phyloP scores from a whole-genome alignment of 2,113 vertebrate species.

The Thryonomys swinderianus region DNA sequence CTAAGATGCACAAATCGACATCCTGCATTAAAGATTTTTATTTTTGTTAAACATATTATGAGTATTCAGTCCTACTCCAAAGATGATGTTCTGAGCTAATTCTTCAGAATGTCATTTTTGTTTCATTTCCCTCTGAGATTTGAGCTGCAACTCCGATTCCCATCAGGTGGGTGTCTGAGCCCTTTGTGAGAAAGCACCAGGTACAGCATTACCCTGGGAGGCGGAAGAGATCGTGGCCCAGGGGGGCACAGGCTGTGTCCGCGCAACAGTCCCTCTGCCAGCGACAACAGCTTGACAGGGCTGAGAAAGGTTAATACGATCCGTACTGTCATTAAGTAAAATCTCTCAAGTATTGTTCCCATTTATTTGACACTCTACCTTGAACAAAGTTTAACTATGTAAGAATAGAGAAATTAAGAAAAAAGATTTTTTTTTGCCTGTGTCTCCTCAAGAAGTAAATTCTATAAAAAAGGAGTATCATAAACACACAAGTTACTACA shows the following conservation, averaged over 20 bases:
- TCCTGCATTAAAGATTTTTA: conserved; percentile 33
- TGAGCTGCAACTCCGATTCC: not conserved
- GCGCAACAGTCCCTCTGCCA: conserved; percentile 1
- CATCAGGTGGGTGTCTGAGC: not conserved
- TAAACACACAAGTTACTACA: conserved; percentile 1
- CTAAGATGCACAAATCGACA: conserved; percentile 39
- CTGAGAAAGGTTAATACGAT: conserved; percentile 50
- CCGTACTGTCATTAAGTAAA: not conserved
- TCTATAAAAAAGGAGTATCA: not conserved
- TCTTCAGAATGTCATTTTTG: conserved; percentile 50
- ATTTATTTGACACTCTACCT: conserved; percentile 19
- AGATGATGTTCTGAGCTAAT: conserved; percentile 13
- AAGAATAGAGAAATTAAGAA: not conserved
- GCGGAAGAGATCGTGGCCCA: conserved; percentile 50
- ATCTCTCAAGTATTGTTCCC: conserved; percentile 47
- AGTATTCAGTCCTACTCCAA: conserved; percentile 37
- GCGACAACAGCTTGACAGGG: conserved; percentile 19
- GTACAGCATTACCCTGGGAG: conserved; percentile 34
- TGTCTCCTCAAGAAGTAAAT: conserved; percentile 41
- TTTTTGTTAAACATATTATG: conserved; percentile 49
- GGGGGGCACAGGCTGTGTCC: not conserved
- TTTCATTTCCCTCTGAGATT: conserved; percentile 7
- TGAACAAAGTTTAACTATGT: not conserved
- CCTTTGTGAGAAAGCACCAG: conserved; percentile 23
- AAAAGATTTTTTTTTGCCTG: not conserved